These are phyloP conservation scores for Pseudococcus jackbeardsleyi DNA, from an alignment of 2,888 invertebrate genomes.

Conservation along the genomic window DNA sequence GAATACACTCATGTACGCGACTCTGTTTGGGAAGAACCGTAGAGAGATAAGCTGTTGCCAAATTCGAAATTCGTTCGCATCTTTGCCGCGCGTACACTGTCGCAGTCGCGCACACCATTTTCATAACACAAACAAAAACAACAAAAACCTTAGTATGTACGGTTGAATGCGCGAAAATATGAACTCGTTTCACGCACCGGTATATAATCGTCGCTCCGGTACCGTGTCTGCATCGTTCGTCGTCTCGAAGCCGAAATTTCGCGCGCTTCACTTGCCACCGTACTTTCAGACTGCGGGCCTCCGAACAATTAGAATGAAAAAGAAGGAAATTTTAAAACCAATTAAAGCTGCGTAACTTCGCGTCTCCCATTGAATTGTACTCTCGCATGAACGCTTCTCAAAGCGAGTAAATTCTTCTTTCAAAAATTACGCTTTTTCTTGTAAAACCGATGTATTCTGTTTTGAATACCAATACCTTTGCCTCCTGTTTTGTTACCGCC, in stretches of 20 bases:
- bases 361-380: slow-evolving; percentile 2
- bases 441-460: slow-evolving; percentile 17
- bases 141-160: not conserved
- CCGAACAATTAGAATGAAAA: slow-evolving; percentile 28
- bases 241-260: not conserved
- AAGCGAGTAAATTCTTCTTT: slow-evolving; percentile 2
- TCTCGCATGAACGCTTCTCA: slow-evolving; percentile 37
- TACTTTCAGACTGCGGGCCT: slow-evolving; percentile 2
- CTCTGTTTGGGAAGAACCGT: not conserved
- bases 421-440: slow-evolving; percentile 41
- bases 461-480: slow-evolving; percentile 25
- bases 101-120: not conserved
- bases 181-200: slow-evolving; percentile 47
- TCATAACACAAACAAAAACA: slow-evolving; percentile 36
- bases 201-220: not conserved
- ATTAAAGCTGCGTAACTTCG: slow-evolving; percentile 30
- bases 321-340: slow-evolving; percentile 42
- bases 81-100: not conserved
- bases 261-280: not conserved
- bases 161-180: slow-evolving; percentile 35
- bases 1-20: not conserved
- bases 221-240: not conserved
- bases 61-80: slow-evolving; percentile 40
- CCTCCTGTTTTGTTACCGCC: not conserved
- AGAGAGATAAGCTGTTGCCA: slow-evolving; percentile 28